Base-by-base conservation (phyloP, 2,113 vertebrate genomes). In the Chloroceryle aenea region DNA sequence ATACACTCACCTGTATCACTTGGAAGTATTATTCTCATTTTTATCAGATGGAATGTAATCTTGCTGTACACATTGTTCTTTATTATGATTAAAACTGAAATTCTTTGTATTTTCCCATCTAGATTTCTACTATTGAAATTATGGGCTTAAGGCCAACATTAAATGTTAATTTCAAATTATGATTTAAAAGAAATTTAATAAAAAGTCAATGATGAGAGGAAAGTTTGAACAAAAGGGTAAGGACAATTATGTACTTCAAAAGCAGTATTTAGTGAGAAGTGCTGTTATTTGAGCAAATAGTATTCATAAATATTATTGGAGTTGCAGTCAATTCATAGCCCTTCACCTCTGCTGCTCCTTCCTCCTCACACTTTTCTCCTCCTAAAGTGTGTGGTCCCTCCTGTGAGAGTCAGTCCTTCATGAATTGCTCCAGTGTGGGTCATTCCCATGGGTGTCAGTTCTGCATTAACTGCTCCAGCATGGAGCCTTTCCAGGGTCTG, bases 121-220 rank as follows among this genome's bases (percentile, higher is more conserved):
- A 19, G 3, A 0, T 68, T 87, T 82, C 38, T 14, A 71, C 9
- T 56, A 64, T 45, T 68, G 18, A 11, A 85, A 78, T 79, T 79
- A 73, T 64, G 26, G 87, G 30, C 58, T 79, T 27, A 53, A 68
- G 36, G 58, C 16, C 14, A 71, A 61, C 62, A 91, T 90, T 68
- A 87, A 95, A 75, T 85, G 85, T 79, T 94, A 72, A 85, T 85
- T 87, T 87, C 32, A 91, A 83, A 83, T 73, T 55, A 52, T 3
- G 9, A 2, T 69, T 94, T 69, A 73, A 93, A 87, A 66, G 58
- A 85, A 87, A 76, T 73, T 80, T 36, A 53, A 40, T 82, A 61
- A 85, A 89, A 87, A 66, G 10, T 90, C 30, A 64, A 4, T 61
- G 21, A 69, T 52, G 11, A 55, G 6, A 83, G 61, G 29, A 62